phyloP scores from a whole-genome alignment of 1,140 invertebrate species.

The Camponotus pennsylvanicus region DNA sequence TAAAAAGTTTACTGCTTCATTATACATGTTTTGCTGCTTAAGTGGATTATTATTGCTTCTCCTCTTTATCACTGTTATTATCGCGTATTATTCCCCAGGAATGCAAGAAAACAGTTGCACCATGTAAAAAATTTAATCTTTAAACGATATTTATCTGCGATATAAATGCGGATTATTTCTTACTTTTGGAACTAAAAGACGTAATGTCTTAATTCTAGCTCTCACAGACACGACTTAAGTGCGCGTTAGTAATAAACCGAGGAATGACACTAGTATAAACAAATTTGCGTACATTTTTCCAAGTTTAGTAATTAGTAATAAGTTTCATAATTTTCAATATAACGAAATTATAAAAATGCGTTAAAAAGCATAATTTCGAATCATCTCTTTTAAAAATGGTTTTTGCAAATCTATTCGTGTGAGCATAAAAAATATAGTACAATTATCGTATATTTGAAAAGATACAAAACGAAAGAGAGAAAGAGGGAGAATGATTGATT shows the following conservation, averaged over 20 bases:
- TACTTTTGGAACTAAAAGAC: background rate
- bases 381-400: no score
- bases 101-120: background rate
- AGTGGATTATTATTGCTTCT: background rate
- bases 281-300: background rate
- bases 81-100: background rate
- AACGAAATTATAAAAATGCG: background rate
- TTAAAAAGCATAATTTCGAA: background rate
- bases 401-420: background rate
- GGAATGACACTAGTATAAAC: background rate
- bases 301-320: no score
- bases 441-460: background rate
- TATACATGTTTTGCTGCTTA: background rate
- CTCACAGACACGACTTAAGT: background rate
- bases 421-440: background rate
- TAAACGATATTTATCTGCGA: background rate
- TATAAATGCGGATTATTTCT: background rate
- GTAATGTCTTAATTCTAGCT: background rate
- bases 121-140: background rate
- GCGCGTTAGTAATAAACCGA: background rate
- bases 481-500: background rate
- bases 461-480: background rate
- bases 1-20: background rate
- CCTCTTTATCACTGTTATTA: background rate
- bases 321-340: background rate